phyloP scores from a whole-genome alignment of 2,888 invertebrate genomes.

The Seladonia tumulorum region DNA sequence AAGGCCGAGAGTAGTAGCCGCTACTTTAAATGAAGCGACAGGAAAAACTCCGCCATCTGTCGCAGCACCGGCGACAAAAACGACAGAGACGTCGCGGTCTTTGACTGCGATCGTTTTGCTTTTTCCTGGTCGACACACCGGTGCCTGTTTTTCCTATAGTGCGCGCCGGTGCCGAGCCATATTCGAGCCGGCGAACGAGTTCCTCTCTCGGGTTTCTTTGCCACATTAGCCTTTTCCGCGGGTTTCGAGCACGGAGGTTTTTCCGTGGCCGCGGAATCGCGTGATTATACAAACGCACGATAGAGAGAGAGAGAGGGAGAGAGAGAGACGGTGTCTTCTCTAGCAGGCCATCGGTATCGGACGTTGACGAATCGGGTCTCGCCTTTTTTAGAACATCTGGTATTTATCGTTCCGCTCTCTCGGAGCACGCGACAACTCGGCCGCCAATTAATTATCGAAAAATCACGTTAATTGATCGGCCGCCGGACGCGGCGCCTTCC shows the following conservation, averaged over 20 bases:
- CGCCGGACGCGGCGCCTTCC: constrained; percentile 58
- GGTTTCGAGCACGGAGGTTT: constrained; percentile 46
- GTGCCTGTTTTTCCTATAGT: constrained; percentile 29
- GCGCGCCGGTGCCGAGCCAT: constrained; percentile 57
- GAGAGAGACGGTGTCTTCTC: background rate
- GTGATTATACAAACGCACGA: constrained; percentile 55
- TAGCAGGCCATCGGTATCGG: constrained; percentile 25
- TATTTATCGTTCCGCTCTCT: constrained; percentile 62
- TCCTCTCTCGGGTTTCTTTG: constrained; percentile 66
- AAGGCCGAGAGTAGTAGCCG: constrained; percentile 41
- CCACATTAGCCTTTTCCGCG: constrained; percentile 72
- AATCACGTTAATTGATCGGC: constrained; percentile 74
- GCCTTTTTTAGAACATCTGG: constrained; percentile 65
- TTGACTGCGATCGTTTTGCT: constrained; percentile 64
- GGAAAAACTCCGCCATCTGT: constrained; percentile 61
- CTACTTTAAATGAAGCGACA: constrained; percentile 55
- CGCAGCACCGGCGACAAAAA: constrained; percentile 57
- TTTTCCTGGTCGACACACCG: constrained; percentile 58
- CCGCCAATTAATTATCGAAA: constrained; percentile 69
- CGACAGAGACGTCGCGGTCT: constrained; percentile 48
- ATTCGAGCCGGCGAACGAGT: constrained; percentile 59
- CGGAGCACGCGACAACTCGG: constrained; percentile 56
- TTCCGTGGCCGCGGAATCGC: constrained; percentile 61
- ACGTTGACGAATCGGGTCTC: constrained; percentile 69
- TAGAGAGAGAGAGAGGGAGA: background rate